Evolutionary conservation across 2,888 invertebrate genomes (phyloP), one percentile per base, ranked within the genome.

Genomic region (Chydorus sphaericus): DNA sequence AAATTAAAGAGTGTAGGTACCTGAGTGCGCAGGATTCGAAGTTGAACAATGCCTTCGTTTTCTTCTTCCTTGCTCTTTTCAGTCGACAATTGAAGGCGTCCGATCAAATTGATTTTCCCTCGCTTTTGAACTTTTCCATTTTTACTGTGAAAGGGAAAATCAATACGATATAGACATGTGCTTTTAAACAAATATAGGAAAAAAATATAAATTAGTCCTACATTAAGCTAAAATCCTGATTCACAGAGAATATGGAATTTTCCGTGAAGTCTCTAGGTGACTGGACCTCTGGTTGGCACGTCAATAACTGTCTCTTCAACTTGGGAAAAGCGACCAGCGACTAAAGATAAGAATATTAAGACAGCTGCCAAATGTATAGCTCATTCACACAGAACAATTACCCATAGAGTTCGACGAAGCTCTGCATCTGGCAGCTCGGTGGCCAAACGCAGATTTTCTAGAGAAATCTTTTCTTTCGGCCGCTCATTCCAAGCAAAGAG

Each of bases 401-500:
- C 78, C 77, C 94, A 93, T 54, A 98, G 72, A 3, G 97, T 98
- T 66, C 93, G 79, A 61, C 93, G 78, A 52, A 98, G 74, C 71
- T 98, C 98, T 8, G 90, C 85, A 73, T 98, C 87, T 20, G 97
- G 96, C 61, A 98, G 75, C 72, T 97, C 96, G 1, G 98, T 97
- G 4, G 97, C 96, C 62, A 98, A 75, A 65, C 91, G 79, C 58
- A 99, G 76, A 73, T 94, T 94, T 73, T 98, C 98, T 67, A 94
- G 93, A n/a, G 89, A 85, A 60, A 98, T 84, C 71, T 82, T 86
- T 66, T 96, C 94, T 63, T 81, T 74, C 1, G 91, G 91, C 61
- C 96, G 78, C 69, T 96, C 93, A 75, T 98, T 98, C 96, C 96
- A 99, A 16, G 94, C 92, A 74, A 96, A 97, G 44, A 98, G 74